Base-by-base conservation (phyloP, 1,140 invertebrate species). In the Bemisia tabaci region DNA sequence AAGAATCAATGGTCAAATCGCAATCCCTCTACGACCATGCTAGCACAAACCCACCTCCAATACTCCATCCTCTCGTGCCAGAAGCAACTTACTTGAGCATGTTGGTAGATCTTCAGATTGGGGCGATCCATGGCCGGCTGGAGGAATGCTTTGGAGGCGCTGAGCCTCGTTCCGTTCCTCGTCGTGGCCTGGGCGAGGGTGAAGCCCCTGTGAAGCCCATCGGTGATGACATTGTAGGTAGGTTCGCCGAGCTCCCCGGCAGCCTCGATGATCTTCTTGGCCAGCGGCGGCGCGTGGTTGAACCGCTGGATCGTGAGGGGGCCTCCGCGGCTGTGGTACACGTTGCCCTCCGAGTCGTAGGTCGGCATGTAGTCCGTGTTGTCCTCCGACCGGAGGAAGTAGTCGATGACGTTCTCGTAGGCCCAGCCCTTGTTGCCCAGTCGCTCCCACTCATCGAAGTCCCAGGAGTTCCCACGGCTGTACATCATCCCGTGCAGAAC, bases 401-500 rank as follows among this genome's bases (percentile, higher is more conserved):
- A 82, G 1, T 77, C 79, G 17, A 81, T 70, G 0, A 83, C 77
- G 24, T 75, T 72, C 75, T 85, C 79, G 69, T 83, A 88, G 27
- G 80, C 80, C 89, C 89, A 91, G 5, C 83, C 83, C 12, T 77
- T 74, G 72, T 82, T 82, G 5, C 82, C 81, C 73, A 77, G 73
- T 58, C 79, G 79, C 59, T 82, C 84, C 90, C 91, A 93, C 61
- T 77, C 75, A 63, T 85, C 80, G 65, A 80, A 85, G 68, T 85
- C 83, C 74, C 72, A 1, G 72, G 84, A 81, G 71, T 90, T 85
- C 2, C 88, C 89, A n/a, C 88, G 75, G 0, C 87, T 82, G 74
- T 90, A 90, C 64, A 88, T 83, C 85, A 90, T 88, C 21, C 82
- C 86, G 73, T 90, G 89, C 63, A 90, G 78, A 2, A 83, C 82